phyloP scores from a whole-genome alignment of 2,888 invertebrate genomes.

The Pharmacophagus antenor region DNA sequence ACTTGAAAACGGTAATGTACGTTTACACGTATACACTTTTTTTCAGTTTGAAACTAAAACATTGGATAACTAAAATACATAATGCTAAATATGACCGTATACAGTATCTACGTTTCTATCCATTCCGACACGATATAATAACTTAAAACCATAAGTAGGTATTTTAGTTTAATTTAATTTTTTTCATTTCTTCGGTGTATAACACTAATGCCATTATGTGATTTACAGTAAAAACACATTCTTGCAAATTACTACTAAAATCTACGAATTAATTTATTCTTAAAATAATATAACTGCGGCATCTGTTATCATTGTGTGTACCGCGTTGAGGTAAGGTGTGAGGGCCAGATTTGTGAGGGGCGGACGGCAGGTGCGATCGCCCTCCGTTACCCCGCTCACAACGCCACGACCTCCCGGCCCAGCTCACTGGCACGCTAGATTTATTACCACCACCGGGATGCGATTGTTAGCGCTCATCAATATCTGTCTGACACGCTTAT shows the following conservation, averaged over 20 bases:
- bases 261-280: background rate
- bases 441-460: conserved; percentile 28
- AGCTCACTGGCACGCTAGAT: conserved; percentile 27
- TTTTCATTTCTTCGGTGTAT: too few species aligned
- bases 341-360: conserved; percentile 75
- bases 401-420: conserved; percentile 27
- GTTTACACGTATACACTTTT: too few species aligned
- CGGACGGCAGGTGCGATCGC: conserved; percentile 68
- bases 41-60: too few species aligned
- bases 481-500: conserved; percentile 20
- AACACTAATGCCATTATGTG: too few species aligned
- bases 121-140: too few species aligned
- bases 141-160: too few species aligned
- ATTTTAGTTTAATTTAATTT: too few species aligned
- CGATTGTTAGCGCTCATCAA: conserved; percentile 26
- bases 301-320: conserved; percentile 43
- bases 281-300: background rate
- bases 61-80: too few species aligned
- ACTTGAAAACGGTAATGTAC: too few species aligned
- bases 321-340: conserved; percentile 57
- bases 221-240: background rate
- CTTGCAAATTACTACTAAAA: background rate
- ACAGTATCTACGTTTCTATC: too few species aligned
- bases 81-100: too few species aligned
- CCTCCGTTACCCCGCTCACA: conserved; percentile 66